Conservation (phyloP, 2,113 vertebrate genomes). For the Struthidea cinerea region DNA sequence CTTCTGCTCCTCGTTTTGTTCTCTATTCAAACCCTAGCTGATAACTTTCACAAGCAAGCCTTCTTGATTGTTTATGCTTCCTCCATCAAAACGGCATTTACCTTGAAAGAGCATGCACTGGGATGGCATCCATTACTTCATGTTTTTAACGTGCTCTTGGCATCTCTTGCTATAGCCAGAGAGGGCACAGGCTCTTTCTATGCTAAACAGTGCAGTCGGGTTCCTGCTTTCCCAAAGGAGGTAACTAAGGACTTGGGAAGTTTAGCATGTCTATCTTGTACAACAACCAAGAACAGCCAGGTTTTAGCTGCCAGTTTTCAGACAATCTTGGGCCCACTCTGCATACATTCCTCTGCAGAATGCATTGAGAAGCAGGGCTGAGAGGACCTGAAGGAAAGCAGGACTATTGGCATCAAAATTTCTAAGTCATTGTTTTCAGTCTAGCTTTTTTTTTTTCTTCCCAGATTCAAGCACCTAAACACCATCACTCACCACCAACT, state of each 20-base stretch:
- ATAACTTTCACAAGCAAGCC: neutral
- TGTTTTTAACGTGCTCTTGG: neutral
- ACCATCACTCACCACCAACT: neutral
- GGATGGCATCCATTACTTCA: neutral
- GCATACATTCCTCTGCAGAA: neutral
- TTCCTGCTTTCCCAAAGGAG: neutral
- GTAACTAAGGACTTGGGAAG: neutral
- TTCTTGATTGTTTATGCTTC: neutral
- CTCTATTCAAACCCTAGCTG: neutral
- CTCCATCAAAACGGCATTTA: neutral
- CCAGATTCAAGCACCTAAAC: neutral
- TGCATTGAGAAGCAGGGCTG: neutral
- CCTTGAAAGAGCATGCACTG: neutral
- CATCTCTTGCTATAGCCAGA: neutral
- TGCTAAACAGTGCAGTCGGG: neutral
- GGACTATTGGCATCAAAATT: neutral
- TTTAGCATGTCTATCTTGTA: neutral
- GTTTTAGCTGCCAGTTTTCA: neutral
- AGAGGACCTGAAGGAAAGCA: neutral
- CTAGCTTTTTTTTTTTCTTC: neutral
- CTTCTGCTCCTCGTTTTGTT: neutral
- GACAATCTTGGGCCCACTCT: neutral
- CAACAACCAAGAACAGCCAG: neutral
- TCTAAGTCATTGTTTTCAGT: neutral
- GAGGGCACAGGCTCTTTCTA: neutral